Percentiles rank a stretch among this genome's conserved stretches.
phyloP scores from a whole-genome alignment of 1,140 invertebrate species.

The Neodiprion virginianus region DNA sequence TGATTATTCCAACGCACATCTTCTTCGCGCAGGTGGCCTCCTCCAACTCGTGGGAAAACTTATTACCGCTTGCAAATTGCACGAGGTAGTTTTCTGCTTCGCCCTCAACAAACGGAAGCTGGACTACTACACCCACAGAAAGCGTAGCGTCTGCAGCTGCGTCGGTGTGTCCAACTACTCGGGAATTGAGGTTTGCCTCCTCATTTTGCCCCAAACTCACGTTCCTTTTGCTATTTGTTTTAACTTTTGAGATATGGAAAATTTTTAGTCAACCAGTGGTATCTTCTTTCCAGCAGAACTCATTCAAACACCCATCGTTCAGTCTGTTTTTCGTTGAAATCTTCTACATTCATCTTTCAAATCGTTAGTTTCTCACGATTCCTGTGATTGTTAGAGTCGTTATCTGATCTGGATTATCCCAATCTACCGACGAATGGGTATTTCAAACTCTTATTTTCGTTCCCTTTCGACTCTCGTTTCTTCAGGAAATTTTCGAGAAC shows the following conservation, averaged over 20 bases:
- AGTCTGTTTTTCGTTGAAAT: too few species aligned
- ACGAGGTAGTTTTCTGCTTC: conserved; percentile 64
- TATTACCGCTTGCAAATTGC: conserved; percentile 34
- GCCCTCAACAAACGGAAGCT: conserved; percentile 61
- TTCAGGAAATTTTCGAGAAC: conserved; percentile 37
- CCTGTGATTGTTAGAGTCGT: too few species aligned
- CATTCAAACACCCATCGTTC: too few species aligned
- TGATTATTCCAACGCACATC: background rate
- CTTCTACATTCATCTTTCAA: too few species aligned
- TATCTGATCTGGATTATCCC: too few species aligned
- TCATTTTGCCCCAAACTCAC: background rate
- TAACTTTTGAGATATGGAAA: too few species aligned
- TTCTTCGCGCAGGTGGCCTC: conserved; percentile 34
- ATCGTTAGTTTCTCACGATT: too few species aligned
- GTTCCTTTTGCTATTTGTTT: too few species aligned
- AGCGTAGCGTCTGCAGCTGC: conserved; percentile 61
- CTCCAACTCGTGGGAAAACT: conserved; percentile 37
- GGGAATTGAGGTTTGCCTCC: conserved; percentile 60
- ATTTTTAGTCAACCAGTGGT: too few species aligned
- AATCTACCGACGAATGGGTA: too few species aligned
- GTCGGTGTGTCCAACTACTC: conserved; percentile 67
- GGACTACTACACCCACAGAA: conserved; percentile 63
- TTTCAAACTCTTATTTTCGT: conserved; percentile 6
- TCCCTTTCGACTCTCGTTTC: background rate
- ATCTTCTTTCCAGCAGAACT: too few species aligned